phyloP scores from a whole-genome alignment of 2,888 invertebrate genomes.

The Caradrina clavipalpis region DNA sequence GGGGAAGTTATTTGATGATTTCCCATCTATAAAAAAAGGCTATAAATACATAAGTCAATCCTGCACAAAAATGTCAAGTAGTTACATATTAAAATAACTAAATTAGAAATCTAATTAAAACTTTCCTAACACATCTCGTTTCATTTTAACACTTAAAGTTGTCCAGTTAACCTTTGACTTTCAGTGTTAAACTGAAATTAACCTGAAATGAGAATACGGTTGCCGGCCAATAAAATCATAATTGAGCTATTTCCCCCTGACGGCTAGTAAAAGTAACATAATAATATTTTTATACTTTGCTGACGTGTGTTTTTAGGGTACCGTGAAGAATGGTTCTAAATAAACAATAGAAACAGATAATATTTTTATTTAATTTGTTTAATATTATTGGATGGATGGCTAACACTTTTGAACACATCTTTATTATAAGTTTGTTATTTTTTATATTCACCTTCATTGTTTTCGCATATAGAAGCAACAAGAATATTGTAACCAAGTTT shows the following conservation, averaged over 20 bases:
- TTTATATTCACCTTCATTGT: too few species aligned
- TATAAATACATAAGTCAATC: too few species aligned
- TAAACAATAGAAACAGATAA: too few species aligned
- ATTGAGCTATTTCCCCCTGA: slow-evolving; percentile 39
- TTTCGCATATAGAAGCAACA: too few species aligned
- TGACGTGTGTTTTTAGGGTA: slow-evolving; percentile 29
- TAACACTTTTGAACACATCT: too few species aligned
- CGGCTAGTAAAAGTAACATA: slow-evolving; percentile 27
- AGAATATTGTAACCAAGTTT: too few species aligned
- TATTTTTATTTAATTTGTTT: too few species aligned
- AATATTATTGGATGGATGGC: too few species aligned
- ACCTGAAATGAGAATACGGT: slow-evolving; percentile 25
- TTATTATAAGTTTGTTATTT: too few species aligned
- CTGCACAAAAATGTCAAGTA: not conserved
- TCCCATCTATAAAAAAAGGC: too few species aligned
- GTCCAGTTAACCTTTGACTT: not conserved
- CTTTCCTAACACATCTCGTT: slow-evolving; percentile 1
- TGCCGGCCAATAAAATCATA: slow-evolving; percentile 36
- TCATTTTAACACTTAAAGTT: slow-evolving; percentile 2
- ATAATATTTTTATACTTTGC: slow-evolving; percentile 27
- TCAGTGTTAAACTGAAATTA: slow-evolving; percentile 26
- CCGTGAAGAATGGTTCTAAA: not conserved
- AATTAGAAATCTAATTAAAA: not conserved
- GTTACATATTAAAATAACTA: not conserved
- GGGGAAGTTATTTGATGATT: too few species aligned